Conservation (phyloP, 2,113 vertebrate genomes). For the Ariopsis seemanni region DNA sequence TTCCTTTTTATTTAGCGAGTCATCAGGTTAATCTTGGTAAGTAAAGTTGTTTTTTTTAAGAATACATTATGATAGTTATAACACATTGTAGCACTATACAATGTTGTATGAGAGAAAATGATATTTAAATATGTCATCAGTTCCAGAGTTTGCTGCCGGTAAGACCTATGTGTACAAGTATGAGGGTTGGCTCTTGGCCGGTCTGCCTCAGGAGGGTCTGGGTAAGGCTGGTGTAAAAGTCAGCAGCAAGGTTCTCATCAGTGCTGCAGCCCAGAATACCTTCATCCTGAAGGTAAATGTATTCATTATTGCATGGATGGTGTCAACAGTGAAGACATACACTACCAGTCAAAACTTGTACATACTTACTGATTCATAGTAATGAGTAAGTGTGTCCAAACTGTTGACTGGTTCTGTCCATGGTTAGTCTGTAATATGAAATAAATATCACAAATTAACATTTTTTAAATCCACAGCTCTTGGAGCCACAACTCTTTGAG, state of each 20-base stretch:
- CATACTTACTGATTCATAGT: too few relatives aligned
- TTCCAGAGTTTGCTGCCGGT: slow-evolving; percentile 66
- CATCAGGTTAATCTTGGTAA: slow-evolving; percentile 58
- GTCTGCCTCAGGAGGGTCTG: slow-evolving; percentile 73
- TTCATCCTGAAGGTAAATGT: slow-evolving; percentile 58
- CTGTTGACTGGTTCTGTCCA: too few relatives aligned
- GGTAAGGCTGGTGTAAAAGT: slow-evolving; percentile 73
- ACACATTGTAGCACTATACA: neutral
- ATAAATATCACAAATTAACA: neutral
- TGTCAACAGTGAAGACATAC: slow-evolving; percentile 58
- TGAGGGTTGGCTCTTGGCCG: slow-evolving; percentile 69
- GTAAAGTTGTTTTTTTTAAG: neutral
- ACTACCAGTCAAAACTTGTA: too few relatives aligned
- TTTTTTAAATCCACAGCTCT: slow-evolving; percentile 61
- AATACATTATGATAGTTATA: neutral
- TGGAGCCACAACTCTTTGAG: slow-evolving; percentile 68
- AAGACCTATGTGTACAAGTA: slow-evolving; percentile 75
- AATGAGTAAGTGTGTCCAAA: too few relatives aligned
- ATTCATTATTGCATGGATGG: neutral
- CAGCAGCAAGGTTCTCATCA: slow-evolving; percentile 73
- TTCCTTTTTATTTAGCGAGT: slow-evolving; percentile 47
- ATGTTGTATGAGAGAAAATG: neutral
- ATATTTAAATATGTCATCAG: slow-evolving; percentile 57
- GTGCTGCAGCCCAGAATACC: slow-evolving; percentile 40
- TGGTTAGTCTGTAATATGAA: neutral